Conservation (phyloP, 2,113 vertebrate genomes). For the Puffinus mauretanicus region DNA sequence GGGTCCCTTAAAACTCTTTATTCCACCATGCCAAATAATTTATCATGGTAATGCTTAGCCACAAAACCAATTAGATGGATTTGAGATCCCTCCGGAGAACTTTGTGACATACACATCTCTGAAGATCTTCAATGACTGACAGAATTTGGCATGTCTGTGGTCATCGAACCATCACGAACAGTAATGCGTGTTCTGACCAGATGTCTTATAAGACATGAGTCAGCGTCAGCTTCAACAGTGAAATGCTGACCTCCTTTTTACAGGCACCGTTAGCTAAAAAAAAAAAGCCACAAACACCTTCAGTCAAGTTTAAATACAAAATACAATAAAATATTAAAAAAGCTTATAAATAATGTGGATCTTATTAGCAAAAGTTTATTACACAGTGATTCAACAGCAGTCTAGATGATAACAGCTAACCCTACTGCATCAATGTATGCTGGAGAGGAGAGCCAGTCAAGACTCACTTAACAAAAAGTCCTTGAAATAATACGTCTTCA, state of each 20-base stretch:
- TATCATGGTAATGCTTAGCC: background rate
- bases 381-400: background rate
- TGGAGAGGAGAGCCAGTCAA: background rate
- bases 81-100: background rate
- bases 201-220: background rate
- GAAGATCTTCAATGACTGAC: background rate
- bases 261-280: background rate
- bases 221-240: background rate
- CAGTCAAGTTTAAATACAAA: background rate
- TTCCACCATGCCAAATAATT: background rate
- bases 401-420: background rate
- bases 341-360: background rate
- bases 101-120: background rate
- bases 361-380: background rate
- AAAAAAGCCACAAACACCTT: background rate
- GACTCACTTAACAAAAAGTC: background rate
- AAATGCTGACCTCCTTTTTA: background rate
- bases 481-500: background rate
- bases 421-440: background rate
- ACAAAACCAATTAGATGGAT: background rate
- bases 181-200: background rate
- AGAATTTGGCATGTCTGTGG: background rate
- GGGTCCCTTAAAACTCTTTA: background rate
- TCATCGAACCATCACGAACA: background rate
- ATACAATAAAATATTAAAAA: background rate